Conservation (phyloP, 2,888 invertebrate genomes). For the Acanthosepion pharaonis region DNA sequence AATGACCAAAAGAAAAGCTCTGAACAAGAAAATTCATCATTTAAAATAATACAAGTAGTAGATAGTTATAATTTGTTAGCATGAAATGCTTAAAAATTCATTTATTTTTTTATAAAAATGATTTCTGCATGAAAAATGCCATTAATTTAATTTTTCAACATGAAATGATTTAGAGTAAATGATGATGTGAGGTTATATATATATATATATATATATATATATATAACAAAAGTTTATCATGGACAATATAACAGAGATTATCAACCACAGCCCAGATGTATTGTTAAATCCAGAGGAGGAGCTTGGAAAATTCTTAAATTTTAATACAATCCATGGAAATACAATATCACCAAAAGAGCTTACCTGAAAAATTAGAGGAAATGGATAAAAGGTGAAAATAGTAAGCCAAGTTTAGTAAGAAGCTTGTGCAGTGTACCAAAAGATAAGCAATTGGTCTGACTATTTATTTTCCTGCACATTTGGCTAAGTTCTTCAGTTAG, state of each 20-base stretch:
- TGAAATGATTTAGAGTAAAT: background rate
- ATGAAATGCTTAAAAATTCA: background rate
- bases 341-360: slow-evolving; percentile 8
- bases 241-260: background rate
- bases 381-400: slow-evolving; percentile 6
- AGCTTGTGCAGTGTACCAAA: background rate
- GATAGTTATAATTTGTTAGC: background rate
- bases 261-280: background rate
- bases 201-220: background rate
- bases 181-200: too few species aligned
- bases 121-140: background rate
- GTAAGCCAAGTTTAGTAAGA: slow-evolving; percentile 20
- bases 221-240: background rate
- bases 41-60: background rate
- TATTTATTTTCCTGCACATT: background rate
- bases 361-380: slow-evolving; percentile 12
- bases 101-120: background rate
- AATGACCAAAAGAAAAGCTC: background rate
- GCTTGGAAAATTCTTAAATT: background rate
- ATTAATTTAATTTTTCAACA: background rate
- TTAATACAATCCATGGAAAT: background rate
- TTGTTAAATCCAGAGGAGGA: background rate
- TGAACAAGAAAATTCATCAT: background rate
- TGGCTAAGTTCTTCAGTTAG: background rate
- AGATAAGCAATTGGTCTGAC: background rate